phyloP scores from a whole-genome alignment of 2,888 invertebrate genomes.

The Drosophila recens region DNA sequence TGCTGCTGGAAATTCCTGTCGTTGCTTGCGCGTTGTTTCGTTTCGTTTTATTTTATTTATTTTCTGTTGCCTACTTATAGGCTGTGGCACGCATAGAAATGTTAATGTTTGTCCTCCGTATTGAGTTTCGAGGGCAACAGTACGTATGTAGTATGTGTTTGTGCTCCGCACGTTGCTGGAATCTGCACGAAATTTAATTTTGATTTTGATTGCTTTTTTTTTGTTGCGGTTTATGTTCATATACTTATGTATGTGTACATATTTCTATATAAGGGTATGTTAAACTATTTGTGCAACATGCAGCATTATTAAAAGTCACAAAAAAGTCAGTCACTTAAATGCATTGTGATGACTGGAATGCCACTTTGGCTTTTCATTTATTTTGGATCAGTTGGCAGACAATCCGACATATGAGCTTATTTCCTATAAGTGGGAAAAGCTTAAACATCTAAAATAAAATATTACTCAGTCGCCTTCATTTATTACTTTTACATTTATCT shows the following conservation, averaged over 20 bases:
- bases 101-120: conserved; percentile 74
- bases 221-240: conserved; percentile 33
- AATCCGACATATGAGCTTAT: not conserved
- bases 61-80: conserved; percentile 68
- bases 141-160: conserved; percentile 21
- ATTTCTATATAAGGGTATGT: not conserved
- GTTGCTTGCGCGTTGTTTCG: conserved; percentile 19
- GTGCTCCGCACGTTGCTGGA: conserved; percentile 32
- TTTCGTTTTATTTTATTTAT: conserved; percentile 1
- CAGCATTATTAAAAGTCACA: not conserved
- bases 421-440: not conserved
- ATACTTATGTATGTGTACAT: not conserved
- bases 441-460: not conserved
- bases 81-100: conserved; percentile 75
- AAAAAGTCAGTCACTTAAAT: not conserved
- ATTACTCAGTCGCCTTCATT: not conserved
- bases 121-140: conserved; percentile 60
- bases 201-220: conserved; percentile 60
- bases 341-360: not conserved
- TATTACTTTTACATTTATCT: too few relatives aligned
- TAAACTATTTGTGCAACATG: not conserved
- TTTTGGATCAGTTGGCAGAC: not conserved
- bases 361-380: not conserved
- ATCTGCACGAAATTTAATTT: conserved; percentile 75
- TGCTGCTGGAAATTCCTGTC: conserved; percentile 75